Conservation (phyloP, 2,888 invertebrate species). For the Eupithecia subumbrata region DNA sequence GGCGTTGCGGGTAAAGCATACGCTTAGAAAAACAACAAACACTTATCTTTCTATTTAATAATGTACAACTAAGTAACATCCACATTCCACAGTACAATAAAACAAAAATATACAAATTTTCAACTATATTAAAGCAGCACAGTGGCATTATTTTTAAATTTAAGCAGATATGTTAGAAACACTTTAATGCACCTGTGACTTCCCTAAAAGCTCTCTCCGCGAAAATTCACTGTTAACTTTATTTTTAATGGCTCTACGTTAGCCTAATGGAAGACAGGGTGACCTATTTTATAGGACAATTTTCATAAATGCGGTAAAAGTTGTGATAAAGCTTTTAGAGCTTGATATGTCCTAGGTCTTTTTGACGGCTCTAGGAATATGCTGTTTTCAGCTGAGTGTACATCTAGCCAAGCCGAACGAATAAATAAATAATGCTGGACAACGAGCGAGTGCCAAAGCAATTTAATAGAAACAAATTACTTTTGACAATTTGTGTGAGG, state of each 20-base stretch:
- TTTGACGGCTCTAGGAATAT: not conserved
- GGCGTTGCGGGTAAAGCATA: not conserved
- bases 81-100: not conserved
- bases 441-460: not conserved
- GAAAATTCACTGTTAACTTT: slow-evolving; percentile 73
- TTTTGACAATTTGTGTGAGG: not conserved
- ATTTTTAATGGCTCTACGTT: slow-evolving; percentile 78
- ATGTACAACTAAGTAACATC: not conserved
- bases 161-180: slow-evolving; percentile 63
- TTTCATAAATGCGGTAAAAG: slow-evolving; percentile 72
- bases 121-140: slow-evolving; percentile 9
- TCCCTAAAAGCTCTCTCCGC: slow-evolving; percentile 72
- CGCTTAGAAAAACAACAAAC: not conserved
- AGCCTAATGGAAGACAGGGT: slow-evolving; percentile 77
- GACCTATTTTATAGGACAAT: slow-evolving; percentile 78
- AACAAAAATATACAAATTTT: not conserved
- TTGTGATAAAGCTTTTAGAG: slow-evolving; percentile 75
- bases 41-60: not conserved
- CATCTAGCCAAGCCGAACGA: not conserved
- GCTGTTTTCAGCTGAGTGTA: not conserved
- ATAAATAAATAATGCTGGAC: no score
- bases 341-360: not conserved
- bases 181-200: slow-evolving; percentile 80
- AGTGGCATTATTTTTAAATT: slow-evolving; percentile 70
- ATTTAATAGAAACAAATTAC: not conserved